These are phyloP conservation scores for Hoplias malabaricus DNA, from an alignment of 2,113 vertebrate genomes.

Conservation along the genomic window DNA sequence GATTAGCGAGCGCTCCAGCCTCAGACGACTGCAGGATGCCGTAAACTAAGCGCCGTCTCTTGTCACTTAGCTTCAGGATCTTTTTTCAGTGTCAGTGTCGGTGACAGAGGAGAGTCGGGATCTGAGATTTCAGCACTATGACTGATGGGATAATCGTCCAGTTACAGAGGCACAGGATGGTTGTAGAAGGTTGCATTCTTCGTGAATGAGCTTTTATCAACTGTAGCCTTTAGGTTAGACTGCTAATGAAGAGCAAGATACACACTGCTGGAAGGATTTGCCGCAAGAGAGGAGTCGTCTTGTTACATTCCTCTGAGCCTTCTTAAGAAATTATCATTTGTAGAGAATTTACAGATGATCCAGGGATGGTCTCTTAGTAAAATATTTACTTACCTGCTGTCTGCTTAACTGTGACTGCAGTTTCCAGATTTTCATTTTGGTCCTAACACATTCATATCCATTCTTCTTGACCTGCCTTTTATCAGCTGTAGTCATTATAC, in stretches of 20 bases:
- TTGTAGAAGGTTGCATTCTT: conserved; percentile 27
- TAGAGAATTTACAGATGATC: too few species aligned
- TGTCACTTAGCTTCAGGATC: conserved; percentile 37
- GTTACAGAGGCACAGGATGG: not conserved
- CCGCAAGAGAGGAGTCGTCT: not conserved
- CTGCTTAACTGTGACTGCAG: too few species aligned
- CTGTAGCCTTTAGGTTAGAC: not conserved
- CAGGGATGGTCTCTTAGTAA: too few species aligned
- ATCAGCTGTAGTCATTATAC: too few species aligned
- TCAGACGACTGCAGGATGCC: conserved; percentile 54
- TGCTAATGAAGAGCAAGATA: conserved; percentile 35
- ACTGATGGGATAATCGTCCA: conserved; percentile 44
- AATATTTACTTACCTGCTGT: too few species aligned
- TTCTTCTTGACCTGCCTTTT: too few species aligned
- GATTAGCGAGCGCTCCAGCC: conserved; percentile 61
- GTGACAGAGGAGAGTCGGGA: conserved; percentile 49
- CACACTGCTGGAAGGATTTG: not conserved
- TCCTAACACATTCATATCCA: too few species aligned
- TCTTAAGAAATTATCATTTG: too few species aligned
- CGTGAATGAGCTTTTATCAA: conserved; percentile 7
- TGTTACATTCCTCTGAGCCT: not conserved
- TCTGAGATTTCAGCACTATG: conserved; percentile 45
- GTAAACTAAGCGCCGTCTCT: conserved; percentile 63
- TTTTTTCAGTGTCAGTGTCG: conserved; percentile 20
- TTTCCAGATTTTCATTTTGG: too few species aligned